These are phyloP conservation scores for Ptilorrhoa leucosticta DNA, from an alignment of 2,113 vertebrate genomes.

Conservation along the genomic window DNA sequence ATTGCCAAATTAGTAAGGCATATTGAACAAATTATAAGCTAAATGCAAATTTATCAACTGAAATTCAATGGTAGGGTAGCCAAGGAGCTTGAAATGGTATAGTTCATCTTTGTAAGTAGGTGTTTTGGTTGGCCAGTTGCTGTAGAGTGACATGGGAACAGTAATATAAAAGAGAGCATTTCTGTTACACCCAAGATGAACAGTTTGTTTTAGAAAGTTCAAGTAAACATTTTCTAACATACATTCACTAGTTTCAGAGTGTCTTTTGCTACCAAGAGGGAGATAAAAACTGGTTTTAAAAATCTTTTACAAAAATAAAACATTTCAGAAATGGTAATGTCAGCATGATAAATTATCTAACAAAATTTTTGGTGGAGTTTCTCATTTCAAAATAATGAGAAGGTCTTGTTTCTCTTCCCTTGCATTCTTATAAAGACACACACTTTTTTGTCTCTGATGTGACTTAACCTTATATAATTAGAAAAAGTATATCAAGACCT, in stretches of 20 bases:
- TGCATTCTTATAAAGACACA: background rate
- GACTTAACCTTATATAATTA: background rate
- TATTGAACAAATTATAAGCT: slow-evolving; percentile 83
- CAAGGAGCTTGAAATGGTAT: slow-evolving; percentile 60
- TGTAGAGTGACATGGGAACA: slow-evolving; percentile 74
- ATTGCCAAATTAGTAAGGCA: slow-evolving; percentile 79
- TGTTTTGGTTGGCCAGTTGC: slow-evolving; percentile 76
- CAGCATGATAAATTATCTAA: slow-evolving; percentile 41
- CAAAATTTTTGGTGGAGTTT: slow-evolving; percentile 18
- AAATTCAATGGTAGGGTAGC: slow-evolving; percentile 67
- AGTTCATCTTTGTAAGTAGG: slow-evolving; percentile 68
- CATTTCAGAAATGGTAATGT: slow-evolving; percentile 36
- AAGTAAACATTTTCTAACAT: slow-evolving; percentile 74
- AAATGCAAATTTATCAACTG: slow-evolving; percentile 80
- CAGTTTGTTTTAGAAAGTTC: slow-evolving; percentile 73
- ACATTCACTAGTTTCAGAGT: slow-evolving; percentile 61
- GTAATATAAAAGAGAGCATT: slow-evolving; percentile 63
- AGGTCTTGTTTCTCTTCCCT: background rate
- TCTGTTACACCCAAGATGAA: slow-evolving; percentile 76
- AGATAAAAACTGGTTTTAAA: slow-evolving; percentile 49
- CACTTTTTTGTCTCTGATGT: background rate
- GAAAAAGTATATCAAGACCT: background rate
- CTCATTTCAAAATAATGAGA: slow-evolving; percentile 8
- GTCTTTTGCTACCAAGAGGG: slow-evolving; percentile 66
- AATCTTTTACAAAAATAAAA: slow-evolving; percentile 4